Conservation (phyloP, 2,113 vertebrate genomes). For the Prochilodus magdalenae region DNA sequence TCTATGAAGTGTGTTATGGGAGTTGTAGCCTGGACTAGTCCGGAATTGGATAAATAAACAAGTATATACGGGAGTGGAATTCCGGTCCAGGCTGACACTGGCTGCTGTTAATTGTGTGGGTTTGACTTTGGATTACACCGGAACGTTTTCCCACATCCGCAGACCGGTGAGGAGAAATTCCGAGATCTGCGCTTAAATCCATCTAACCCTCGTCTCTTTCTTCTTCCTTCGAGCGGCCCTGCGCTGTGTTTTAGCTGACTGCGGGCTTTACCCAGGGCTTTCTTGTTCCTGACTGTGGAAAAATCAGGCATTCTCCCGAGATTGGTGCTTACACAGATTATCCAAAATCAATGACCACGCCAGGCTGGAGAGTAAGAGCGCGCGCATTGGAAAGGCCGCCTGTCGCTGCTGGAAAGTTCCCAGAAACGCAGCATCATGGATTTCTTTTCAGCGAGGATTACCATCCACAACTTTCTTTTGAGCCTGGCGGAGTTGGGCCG, state of each 20-base stretch:
- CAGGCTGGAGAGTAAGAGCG: constrained; percentile 62
- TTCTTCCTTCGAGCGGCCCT: neutral
- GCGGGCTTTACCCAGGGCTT: constrained; percentile 30
- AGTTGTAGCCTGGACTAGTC: too few relatives aligned
- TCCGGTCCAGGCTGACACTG: too few relatives aligned
- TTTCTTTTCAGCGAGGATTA: constrained; percentile 54
- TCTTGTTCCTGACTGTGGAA: constrained; percentile 28
- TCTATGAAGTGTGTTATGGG: too few relatives aligned
- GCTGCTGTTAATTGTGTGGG: neutral
- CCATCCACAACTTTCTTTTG: constrained; percentile 30
- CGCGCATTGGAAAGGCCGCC: constrained; percentile 61
- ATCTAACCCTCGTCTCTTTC: constrained; percentile 4
- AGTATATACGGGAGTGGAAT: too few relatives aligned
- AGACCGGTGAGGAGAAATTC: constrained; percentile 1
- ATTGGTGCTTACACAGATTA: constrained; percentile 66
- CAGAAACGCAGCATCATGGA: constrained; percentile 35
- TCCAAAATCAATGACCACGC: constrained; percentile 73
- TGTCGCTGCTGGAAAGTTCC: constrained; percentile 49
- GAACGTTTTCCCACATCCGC: neutral
- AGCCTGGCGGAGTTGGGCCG: neutral
- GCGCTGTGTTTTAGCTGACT: constrained; percentile 42
- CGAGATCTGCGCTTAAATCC: neutral
- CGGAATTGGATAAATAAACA: too few relatives aligned
- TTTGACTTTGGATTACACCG: neutral
- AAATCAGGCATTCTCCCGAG: constrained; percentile 56